Evolutionary conservation across 2,797 vertebrate species (phyloP).

Genomic region (Chloroceryle inda): DNA sequence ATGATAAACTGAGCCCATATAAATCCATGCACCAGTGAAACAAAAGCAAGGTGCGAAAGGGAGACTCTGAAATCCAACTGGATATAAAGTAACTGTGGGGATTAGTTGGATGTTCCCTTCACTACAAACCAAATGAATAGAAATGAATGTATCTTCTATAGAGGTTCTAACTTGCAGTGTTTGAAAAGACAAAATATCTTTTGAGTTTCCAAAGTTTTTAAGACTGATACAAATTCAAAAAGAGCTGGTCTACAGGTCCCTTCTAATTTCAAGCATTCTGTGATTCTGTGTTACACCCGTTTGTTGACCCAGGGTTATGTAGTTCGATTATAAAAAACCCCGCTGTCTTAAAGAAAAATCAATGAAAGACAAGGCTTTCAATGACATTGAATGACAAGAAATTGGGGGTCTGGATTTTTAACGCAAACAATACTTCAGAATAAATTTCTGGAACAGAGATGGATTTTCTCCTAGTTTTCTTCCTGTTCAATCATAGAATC

Average conservation of each 20-base stretch:
- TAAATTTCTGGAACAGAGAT: neutral
- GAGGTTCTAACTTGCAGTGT: neutral
- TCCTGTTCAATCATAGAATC: neutral
- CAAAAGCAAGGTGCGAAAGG: neutral
- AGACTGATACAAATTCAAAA: neutral
- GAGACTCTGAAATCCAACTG: neutral
- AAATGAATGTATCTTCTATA: neutral
- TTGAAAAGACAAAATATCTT: neutral
- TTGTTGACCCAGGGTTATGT: neutral
- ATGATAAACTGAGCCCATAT: neutral
- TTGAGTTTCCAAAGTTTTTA: neutral
- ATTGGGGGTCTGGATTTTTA: neutral
- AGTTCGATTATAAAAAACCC: neutral
- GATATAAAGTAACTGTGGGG: neutral
- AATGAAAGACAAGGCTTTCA: neutral
- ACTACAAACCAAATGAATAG: neutral
- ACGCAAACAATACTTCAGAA: neutral
- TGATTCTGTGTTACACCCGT: neutral
- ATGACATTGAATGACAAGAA: neutral
- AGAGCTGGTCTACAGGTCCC: neutral
- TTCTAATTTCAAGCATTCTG: neutral
- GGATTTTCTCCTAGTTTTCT: neutral
- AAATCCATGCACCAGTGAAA: neutral
- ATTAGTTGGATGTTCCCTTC: neutral
- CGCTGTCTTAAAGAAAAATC: neutral